Evolutionary conservation across 1,140 invertebrate species (phyloP), one percentile per base, ranked within the genome.

Genomic region (Achatina immaculata): DNA sequence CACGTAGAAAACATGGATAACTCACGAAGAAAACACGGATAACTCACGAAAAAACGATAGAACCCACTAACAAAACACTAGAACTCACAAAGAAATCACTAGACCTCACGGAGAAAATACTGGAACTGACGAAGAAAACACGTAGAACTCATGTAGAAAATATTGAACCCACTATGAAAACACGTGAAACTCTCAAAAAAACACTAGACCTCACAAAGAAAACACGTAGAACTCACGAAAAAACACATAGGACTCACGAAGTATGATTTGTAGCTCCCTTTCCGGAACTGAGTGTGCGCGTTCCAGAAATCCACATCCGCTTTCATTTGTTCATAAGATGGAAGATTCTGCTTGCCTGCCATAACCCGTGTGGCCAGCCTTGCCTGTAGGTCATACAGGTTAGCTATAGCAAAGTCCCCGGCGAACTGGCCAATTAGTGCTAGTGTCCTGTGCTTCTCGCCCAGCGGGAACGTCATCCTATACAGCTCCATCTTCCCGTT

Each of bases 251-350:
- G 19, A 48, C 45, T 48, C 19, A 48, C 45, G 19, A 48, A 48
- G 19, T 7, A 48, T 11, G 45, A 19, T 11, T 7, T 11, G 45
- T 66, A 36, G 9, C n/a, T 66, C n/a, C n/a, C n/a, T 66, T 9
- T 66, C 62, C 62, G 62, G 7, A 11, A 7, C 7, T 11, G n/a
- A 36, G n/a, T 14, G 11, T 31, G n/a, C 7, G 62, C 62, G n/a
- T 66, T 66, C 62, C 62, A 66, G n/a, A 36, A n/a, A 66, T 66
- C 62, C n/a, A 36, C 62, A 28, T 66, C 62, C n/a, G n/a, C 62
- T 28, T 66, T 66, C 62, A 66, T 66, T 24, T 31, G 7, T 7
- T 66, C n/a, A 9, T 9, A 24, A 9, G 62, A 31, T 9, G 62
- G 62, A 7, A 66, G 62, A 7, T 66, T 9, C 7, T 66, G 62